phyloP scores from a whole-genome alignment of 2,113 vertebrate genomes.

The Microtus ochrogaster region DNA sequence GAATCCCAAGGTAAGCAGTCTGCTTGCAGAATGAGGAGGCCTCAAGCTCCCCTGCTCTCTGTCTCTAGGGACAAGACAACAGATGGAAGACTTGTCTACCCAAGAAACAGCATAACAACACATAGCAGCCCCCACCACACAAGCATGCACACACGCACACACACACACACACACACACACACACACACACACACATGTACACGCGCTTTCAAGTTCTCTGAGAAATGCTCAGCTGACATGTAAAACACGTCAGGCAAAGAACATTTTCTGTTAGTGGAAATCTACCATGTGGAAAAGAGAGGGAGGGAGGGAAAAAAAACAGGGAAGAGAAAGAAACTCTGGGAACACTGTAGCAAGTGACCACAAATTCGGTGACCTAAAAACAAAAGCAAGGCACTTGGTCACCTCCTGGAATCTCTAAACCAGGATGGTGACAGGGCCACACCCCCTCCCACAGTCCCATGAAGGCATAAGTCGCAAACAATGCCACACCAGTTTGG shows the following conservation, averaged over 20 bases:
- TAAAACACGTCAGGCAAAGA: accelerated
- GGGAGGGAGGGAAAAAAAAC: too few species aligned
- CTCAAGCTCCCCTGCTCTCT: accelerated
- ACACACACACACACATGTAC: not conserved
- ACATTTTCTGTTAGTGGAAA: not conserved
- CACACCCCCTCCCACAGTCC: not conserved
- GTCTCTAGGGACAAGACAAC: not conserved
- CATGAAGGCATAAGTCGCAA: too few species aligned
- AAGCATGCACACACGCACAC: not conserved
- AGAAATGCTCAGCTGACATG: too few species aligned
- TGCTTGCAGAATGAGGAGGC: not conserved
- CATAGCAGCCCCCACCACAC: too few species aligned
- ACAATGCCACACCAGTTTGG: too few species aligned
- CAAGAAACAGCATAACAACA: not conserved
- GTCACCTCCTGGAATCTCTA: not conserved
- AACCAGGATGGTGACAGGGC: not conserved
- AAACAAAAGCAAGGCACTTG: not conserved
- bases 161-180: not conserved
- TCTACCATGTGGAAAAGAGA: not conserved
- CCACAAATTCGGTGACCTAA: not conserved
- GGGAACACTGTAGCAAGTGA: not conserved
- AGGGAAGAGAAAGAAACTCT: not conserved
- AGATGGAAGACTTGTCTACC: not conserved
- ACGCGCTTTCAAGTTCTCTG: too few species aligned
- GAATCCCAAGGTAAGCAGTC: not conserved